Evolutionary conservation across 1,140 invertebrate genomes (phyloP), one percentile per base, ranked within the genome.

Genomic region (Apis dorsata): DNA sequence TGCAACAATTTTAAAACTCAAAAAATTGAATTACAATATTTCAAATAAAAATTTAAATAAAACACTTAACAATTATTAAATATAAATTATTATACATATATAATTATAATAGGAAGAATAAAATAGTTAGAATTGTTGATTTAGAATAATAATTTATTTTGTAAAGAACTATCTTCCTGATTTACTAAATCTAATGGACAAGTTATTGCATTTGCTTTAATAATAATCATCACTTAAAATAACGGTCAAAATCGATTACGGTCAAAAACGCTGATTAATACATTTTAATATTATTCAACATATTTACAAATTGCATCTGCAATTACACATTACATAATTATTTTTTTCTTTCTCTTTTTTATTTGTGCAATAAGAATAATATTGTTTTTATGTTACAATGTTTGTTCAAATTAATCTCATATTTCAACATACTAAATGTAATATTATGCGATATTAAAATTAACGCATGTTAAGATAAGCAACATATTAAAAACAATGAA

Each of bases 111-210:
- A 11, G 12, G 13, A 72, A 57, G 17, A n/a, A 15, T 57, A 19
- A 21, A 21, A 19, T 0, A 13, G n/a, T 55, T 21, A 21, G 24
- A 59, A 17, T 11, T 59, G 12, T 12, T 53, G 86, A 79, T 87
- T 87, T 75, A 79, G 79, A 87, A 87, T 79, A 87, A 87, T 88
- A 87, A 88, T 76, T 87, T 87, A 88, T 70, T 87, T 34, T 53
- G 19, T 81, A 86, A 78, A 90, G 68, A 90, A 90, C 59, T 83
- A 88, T 88, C 77, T 86, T 87, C 86, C 80, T 78, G 76, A 73
- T 12, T 84, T 78, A 57, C 85, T 90, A 87, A 88, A 63, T 60
- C 81, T 89, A 89, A 44, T 91, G 89, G 90, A 91, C 90, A 91
- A 72, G 83, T 90, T 91, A 91, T 91, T 91, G 90, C 88, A 85